Base-by-base conservation (phyloP, 2,797 vertebrate species). In the Psittacula echo region DNA sequence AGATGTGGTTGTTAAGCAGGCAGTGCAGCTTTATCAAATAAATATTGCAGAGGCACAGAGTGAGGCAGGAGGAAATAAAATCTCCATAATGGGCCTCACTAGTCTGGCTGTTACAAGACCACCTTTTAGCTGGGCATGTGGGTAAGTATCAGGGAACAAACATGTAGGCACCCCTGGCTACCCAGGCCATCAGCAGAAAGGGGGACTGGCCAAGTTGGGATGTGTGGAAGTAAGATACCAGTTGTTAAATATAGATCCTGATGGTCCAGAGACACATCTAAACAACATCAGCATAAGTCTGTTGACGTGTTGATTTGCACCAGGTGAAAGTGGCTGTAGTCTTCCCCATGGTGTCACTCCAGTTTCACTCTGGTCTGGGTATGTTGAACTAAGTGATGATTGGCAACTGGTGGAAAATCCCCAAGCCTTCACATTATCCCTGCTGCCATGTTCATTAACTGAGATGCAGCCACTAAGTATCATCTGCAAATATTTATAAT, bases 351-450 rank as follows among this genome's bases (percentile, higher is more conserved):
- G 14, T 23, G 41, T 70, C 47, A 27, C 41, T 71, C 26, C 47
- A 22, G 27, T 68, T 77, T 53, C 39, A 65, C n/a, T 4, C 39
- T 29, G 14, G 5, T 32, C 41, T 73, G 58, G 10, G 10, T 74
- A 76, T 27, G 17, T 13, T 42, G 34, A 74, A 60, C 26, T 10
- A n/a, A 65, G 37, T 0, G 4, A 58, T 0, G 5, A 23, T 1
- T 45, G 47, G 17, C 15, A 48, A 53, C 19, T 1, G 0, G 54
- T 54, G 47, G 54, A 50, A 75, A 82, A 82, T 37, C 23, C 24
- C 22, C 12, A 54, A n/a, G 54, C 7, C 12, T 85, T 34, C 24
- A 13, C 24, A 48, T 68, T 41, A 37, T 47, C 53, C 30, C 9
- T 20, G 10, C 27, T 76, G 47, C 30, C n/a, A 4, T 13, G 27